Percentiles rank a stretch among this genome's conserved stretches.
Conservation (phyloP, 1,140 invertebrate genomes). For the Caerostris extrusa region DNA sequence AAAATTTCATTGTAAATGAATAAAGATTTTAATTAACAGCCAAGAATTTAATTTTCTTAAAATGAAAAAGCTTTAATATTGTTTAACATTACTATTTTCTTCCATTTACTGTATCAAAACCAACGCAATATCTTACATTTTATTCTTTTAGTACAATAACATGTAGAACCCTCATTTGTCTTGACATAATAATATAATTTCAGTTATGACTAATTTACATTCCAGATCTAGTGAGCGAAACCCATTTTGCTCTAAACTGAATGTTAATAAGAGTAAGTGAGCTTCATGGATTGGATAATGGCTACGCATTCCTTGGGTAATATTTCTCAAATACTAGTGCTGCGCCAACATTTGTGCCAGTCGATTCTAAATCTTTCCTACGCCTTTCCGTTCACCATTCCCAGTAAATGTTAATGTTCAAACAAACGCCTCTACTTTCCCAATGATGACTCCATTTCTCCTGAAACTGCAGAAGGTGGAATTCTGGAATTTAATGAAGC, state of each 20-base stretch:
- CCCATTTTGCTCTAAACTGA: not conserved
- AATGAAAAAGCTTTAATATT: too few species aligned
- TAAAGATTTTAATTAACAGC: too few species aligned
- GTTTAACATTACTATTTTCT: too few species aligned
- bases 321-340: not conserved
- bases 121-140: too few species aligned
- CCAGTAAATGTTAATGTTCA: constrained; percentile 70
- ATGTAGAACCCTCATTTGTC: too few species aligned
- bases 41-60: too few species aligned
- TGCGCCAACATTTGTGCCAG: not conserved
- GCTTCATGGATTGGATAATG: constrained; percentile 23
- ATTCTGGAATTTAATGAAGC: constrained; percentile 71
- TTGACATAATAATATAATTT: not conserved
- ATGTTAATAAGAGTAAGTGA: constrained; percentile 24
- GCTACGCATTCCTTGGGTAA: not conserved
- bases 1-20: too few species aligned
- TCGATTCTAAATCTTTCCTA: constrained; percentile 29
- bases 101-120: too few species aligned
- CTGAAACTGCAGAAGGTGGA: constrained; percentile 35
- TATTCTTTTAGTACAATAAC: too few species aligned
- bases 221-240: not conserved
- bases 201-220: not conserved
- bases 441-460: constrained; percentile 67
- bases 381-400: constrained; percentile 33
- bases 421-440: constrained; percentile 51